Evolutionary conservation across 2,797 vertebrate species (phyloP).

Genomic region (Denticeps clupeoides): DNA sequence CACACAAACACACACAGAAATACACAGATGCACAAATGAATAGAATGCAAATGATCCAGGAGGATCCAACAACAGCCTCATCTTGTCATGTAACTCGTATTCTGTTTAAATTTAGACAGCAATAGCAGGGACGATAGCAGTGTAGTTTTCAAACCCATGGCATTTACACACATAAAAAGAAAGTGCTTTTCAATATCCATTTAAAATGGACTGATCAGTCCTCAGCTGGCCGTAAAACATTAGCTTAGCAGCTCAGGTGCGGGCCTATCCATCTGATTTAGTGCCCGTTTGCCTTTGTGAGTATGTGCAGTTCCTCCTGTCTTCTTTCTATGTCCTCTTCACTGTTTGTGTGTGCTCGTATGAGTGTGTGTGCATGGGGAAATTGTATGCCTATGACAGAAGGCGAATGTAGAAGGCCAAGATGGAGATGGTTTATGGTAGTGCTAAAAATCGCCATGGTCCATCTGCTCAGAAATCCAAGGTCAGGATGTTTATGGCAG

Average conservation of each 20-base stretch:
- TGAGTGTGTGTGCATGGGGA: background rate
- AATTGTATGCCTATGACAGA: constrained; percentile 28
- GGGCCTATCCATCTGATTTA: background rate
- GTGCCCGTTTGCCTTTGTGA: constrained; percentile 11
- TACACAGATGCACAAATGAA: background rate
- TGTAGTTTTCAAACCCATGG: no score
- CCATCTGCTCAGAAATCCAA: constrained; percentile 66
- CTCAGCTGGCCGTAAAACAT: no score
- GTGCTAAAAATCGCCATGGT: constrained; percentile 68
- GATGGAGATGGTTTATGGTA: constrained; percentile 66
- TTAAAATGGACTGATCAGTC: no score
- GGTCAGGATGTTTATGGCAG: constrained; percentile 67
- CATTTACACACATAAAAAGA: no score
- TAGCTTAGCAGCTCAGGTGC: no score
- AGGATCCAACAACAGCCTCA: no score
- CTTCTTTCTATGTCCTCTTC: constrained; percentile 28
- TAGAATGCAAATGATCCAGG: no score
- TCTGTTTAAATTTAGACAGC: no score
- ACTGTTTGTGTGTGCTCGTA: constrained; percentile 20
- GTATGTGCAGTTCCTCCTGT: constrained; percentile 34
- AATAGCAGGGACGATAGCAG: no score
- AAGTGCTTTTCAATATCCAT: no score
- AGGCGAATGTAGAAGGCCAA: constrained; percentile 34
- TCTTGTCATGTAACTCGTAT: no score
- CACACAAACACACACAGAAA: background rate